Evolutionary conservation across 2,888 invertebrate species (phyloP).

Genomic region (Hyposoter dolosus): DNA sequence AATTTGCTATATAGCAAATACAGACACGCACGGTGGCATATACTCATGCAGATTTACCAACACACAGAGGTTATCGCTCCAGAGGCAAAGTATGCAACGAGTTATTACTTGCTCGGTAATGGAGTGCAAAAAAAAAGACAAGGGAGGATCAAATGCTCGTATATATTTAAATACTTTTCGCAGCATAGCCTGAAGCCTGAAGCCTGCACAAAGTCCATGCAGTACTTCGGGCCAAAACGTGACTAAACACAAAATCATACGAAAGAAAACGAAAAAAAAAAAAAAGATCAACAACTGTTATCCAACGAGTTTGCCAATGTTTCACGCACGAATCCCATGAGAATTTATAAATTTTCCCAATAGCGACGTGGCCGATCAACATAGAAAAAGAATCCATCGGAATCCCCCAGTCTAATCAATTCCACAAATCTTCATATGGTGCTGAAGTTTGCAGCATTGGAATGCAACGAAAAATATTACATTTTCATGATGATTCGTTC

Average conservation of each 20-base stretch:
- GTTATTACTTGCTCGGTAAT: slow-evolving; percentile 22
- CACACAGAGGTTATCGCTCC: slow-evolving; percentile 2
- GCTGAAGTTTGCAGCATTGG: no score
- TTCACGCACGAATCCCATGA: not conserved
- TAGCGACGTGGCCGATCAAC: no score
- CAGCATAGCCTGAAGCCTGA: not conserved
- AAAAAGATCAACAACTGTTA: slow-evolving; percentile 1
- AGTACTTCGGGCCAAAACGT: slow-evolving; percentile 10
- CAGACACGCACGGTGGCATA: slow-evolving; percentile 7
- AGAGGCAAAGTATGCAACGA: not conserved
- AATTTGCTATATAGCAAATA: slow-evolving; percentile 49
- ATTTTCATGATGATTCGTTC: no score
- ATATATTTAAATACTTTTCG: slow-evolving; percentile 28
- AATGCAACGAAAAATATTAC: no score
- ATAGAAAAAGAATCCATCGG: not conserved
- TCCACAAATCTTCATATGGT: no score
- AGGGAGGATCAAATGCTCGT: slow-evolving; percentile 7
- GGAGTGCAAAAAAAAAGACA: slow-evolving; percentile 9
- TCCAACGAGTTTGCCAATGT: not conserved
- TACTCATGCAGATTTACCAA: slow-evolving; percentile 27
- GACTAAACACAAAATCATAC: not conserved
- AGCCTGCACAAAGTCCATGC: not conserved
- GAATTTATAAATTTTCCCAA: not conserved
- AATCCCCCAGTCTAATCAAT: no score
- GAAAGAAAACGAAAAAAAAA: not conserved